Evolutionary conservation across 2,888 invertebrate species (phyloP).

Genomic region (Pecten maximus): DNA sequence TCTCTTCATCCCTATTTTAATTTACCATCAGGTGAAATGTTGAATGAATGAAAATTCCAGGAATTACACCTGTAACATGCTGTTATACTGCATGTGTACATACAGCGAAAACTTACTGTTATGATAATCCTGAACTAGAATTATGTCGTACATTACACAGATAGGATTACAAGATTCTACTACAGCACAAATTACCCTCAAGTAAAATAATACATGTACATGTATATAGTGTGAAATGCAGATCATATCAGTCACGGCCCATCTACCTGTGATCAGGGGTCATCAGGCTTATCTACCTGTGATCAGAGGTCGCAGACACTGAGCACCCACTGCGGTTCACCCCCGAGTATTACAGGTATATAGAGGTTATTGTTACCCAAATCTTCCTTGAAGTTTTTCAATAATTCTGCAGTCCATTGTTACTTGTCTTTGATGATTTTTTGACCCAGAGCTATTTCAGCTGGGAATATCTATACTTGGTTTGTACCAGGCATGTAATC

Average conservation of each 20-base stretch:
- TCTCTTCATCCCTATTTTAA: neutral
- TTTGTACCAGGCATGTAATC: neutral
- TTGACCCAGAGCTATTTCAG: slow-evolving; percentile 5
- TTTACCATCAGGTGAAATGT: neutral
- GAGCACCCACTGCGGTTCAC: slow-evolving; percentile 2
- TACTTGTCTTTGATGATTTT: neutral
- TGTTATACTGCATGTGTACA: neutral
- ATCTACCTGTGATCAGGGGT: slow-evolving; percentile 17
- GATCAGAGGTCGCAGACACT: neutral
- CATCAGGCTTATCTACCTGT: neutral
- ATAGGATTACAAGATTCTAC: neutral
- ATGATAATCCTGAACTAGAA: neutral
- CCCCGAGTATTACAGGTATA: neutral
- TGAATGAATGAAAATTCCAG: neutral
- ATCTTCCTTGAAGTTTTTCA: slow-evolving; percentile 33
- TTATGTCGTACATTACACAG: neutral
- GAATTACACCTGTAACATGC: neutral
- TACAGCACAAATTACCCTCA: neutral
- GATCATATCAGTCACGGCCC: neutral
- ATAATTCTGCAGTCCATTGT: slow-evolving; percentile 21
- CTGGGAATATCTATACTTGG: neutral
- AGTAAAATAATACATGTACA: neutral
- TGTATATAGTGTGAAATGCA: neutral
- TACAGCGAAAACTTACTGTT: neutral
- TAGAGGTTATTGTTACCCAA: neutral